phyloP scores from a whole-genome alignment of 2,888 invertebrate genomes.

The Thera obeliscata region DNA sequence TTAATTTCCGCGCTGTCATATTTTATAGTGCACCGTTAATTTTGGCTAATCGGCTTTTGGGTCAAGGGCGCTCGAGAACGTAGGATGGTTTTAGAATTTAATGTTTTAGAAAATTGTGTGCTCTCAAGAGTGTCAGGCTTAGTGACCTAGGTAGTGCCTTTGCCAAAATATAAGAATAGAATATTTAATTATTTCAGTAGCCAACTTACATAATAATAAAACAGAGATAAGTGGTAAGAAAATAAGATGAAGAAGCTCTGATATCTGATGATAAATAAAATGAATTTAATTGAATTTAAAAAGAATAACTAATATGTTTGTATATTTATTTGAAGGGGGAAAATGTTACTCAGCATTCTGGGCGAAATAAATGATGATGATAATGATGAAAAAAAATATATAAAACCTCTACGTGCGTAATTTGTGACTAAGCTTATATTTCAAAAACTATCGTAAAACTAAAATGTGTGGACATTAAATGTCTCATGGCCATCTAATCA shows the following conservation, averaged over 20 bases:
- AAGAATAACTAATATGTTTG: too few relatives aligned
- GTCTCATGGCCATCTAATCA: slow-evolving; percentile 16
- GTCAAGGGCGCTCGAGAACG: slow-evolving; percentile 38
- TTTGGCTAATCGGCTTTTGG: slow-evolving; percentile 42
- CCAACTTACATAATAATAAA: too few relatives aligned
- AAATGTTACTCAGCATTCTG: too few relatives aligned
- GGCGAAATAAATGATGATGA: not conserved
- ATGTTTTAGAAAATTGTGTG: slow-evolving; percentile 13
- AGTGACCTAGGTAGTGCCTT: not conserved
- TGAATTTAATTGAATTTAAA: too few relatives aligned
- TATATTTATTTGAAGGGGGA: too few relatives aligned
- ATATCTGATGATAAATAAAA: too few relatives aligned
- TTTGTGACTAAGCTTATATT: slow-evolving; percentile 6
- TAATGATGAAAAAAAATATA: not conserved
- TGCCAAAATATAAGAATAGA: not conserved
- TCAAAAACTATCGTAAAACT: slow-evolving; percentile 20
- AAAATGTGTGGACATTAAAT: slow-evolving; percentile 14
- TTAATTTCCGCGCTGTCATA: slow-evolving; percentile 47
- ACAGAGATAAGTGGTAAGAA: too few relatives aligned
- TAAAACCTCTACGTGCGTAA: not conserved
- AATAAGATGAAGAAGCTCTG: too few relatives aligned
- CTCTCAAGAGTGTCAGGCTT: not conserved
- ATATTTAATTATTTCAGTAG: too few relatives aligned
- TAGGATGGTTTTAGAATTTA: slow-evolving; percentile 27
- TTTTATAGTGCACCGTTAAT: slow-evolving; percentile 47